phyloP scores from a whole-genome alignment of 2,888 invertebrate species.

The Pachydiplax longipennis region DNA sequence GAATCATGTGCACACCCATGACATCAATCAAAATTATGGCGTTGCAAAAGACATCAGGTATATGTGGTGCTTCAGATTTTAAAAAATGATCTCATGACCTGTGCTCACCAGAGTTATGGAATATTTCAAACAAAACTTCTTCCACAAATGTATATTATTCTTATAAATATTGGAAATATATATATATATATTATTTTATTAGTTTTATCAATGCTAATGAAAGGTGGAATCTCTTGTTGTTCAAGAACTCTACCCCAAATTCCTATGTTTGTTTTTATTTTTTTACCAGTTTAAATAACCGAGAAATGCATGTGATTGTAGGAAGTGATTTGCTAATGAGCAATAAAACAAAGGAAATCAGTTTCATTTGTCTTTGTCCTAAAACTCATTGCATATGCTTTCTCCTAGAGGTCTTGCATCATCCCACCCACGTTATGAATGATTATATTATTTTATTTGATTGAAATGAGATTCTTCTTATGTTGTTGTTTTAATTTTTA shows the following conservation, averaged over 20 bases:
- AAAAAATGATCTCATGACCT: constrained; percentile 37
- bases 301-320: constrained; percentile 25
- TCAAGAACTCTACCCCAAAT: constrained; percentile 9
- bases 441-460: constrained; percentile 33
- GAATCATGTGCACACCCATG: not conserved
- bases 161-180: constrained; percentile 36
- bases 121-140: constrained; percentile 14
- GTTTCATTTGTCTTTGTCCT: constrained; percentile 11
- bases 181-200: constrained; percentile 38
- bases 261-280: constrained; percentile 39
- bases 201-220: constrained; percentile 14
- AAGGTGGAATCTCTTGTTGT: not conserved
- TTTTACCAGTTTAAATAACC: constrained; percentile 19
- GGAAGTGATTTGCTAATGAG: constrained; percentile 14
- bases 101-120: constrained; percentile 32
- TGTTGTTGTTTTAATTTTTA: constrained; percentile 29
- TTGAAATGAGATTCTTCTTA: constrained; percentile 23
- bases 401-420: constrained; percentile 25
- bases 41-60: not conserved
- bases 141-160: constrained; percentile 34
- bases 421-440: constrained; percentile 40
- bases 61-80: constrained; percentile 22
- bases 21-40: not conserved
- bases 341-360: constrained; percentile 4
- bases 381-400: constrained; percentile 14